Conservation (phyloP, 2,113 vertebrate species). For the Daboia siamensis region DNA sequence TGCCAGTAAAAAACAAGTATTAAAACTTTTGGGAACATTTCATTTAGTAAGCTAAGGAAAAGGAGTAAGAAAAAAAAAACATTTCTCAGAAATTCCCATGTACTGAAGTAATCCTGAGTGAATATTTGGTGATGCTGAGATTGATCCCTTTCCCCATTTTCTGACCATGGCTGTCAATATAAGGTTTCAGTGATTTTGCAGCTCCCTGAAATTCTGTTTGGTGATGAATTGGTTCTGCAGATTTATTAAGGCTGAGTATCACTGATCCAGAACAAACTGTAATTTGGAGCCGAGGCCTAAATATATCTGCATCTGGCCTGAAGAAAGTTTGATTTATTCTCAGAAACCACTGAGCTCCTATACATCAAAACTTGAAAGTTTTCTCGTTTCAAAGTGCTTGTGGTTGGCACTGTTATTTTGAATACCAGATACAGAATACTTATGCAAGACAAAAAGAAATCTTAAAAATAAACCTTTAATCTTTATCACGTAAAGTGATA, state of each 20-base stretch:
- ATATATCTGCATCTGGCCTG: slow-evolving; percentile 15
- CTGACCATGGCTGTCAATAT: slow-evolving; percentile 22
- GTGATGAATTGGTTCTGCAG: slow-evolving; percentile 36
- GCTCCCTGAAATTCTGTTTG: slow-evolving; percentile 29
- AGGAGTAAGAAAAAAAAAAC: neutral
- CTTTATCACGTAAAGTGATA: slow-evolving; percentile 69
- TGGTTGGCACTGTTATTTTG: slow-evolving; percentile 43
- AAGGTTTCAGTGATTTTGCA: slow-evolving; percentile 24
- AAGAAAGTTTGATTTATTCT: slow-evolving; percentile 21
- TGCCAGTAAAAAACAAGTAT: neutral
- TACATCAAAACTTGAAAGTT: slow-evolving; percentile 24
- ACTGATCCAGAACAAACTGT: slow-evolving; percentile 28
- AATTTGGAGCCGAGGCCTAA: slow-evolving; percentile 40
- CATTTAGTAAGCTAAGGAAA: neutral
- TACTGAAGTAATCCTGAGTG: neutral
- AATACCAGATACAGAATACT: slow-evolving; percentile 19
- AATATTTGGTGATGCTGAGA: slow-evolving; percentile 14
- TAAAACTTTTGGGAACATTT: neutral
- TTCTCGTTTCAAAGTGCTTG: slow-evolving; percentile 30
- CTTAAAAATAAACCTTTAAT: slow-evolving; percentile 63
- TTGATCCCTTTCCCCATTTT: neutral
- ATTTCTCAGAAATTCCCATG: neutral
- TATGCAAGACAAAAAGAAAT: slow-evolving; percentile 38
- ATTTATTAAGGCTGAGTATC: slow-evolving; percentile 12
- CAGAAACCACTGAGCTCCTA: slow-evolving; percentile 2